Conservation (phyloP, 2,113 vertebrate genomes). For the Oreocharis arfaki region DNA sequence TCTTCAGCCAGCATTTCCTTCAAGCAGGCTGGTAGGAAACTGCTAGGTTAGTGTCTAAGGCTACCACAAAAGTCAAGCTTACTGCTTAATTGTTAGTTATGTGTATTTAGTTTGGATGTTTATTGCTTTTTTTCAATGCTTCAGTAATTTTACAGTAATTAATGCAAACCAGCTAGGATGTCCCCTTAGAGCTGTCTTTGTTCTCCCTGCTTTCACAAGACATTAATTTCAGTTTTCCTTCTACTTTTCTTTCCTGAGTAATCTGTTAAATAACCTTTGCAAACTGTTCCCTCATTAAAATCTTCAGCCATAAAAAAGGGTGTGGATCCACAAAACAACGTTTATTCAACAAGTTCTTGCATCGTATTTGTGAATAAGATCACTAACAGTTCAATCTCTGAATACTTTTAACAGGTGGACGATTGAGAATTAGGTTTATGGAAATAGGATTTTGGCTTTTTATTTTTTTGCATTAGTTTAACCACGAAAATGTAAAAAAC, state of each 20-base stretch:
- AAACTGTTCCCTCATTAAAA: background rate
- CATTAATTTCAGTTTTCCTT: slow-evolving; percentile 36
- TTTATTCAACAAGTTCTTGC: background rate
- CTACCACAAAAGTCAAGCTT: background rate
- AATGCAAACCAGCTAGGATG: background rate
- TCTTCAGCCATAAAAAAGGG: background rate
- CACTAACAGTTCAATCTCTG: background rate
- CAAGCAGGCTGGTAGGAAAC: slow-evolving; percentile 11
- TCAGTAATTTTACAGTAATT: slow-evolving; percentile 42
- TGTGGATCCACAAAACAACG: background rate
- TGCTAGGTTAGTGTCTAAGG: slow-evolving; percentile 10
- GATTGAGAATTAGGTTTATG: background rate
- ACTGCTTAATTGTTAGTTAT: slow-evolving; percentile 16
- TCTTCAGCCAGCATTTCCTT: background rate
- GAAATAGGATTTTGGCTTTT: background rate
- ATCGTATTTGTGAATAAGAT: background rate
- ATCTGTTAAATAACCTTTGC: slow-evolving; percentile 2
- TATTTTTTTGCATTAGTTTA: background rate
- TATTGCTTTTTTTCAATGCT: slow-evolving; percentile 21
- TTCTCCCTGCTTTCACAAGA: slow-evolving; percentile 26
- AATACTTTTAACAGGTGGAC: background rate
- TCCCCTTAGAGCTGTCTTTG: slow-evolving; percentile 9
- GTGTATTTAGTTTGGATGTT: slow-evolving; percentile 10
- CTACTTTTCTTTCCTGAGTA: background rate
- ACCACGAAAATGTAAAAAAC: background rate